Evolutionary conservation across 2,888 invertebrate genomes (phyloP), one percentile per base, ranked within the genome.

Genomic region (Eilema depressum): DNA sequence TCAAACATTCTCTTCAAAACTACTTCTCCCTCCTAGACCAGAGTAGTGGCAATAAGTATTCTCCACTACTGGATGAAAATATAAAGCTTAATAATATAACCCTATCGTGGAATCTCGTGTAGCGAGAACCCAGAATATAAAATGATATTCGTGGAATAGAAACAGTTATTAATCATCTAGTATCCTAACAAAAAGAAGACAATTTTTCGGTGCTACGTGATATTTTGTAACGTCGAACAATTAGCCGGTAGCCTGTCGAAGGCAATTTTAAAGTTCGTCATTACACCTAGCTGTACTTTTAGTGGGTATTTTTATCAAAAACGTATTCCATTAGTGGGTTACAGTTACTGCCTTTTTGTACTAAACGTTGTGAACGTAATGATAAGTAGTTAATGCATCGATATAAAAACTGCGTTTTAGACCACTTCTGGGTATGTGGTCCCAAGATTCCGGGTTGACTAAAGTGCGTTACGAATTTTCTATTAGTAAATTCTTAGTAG

Each of bases 221-320:
- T 41, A 37, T 37, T 37, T 63, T 41, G 20, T n/a, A 30, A 30
- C n/a, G 25, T 62, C 26, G 30, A 47, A 62, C 61, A 14, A 23
- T 63, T n/a, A n/a, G n/a, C 20, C 14, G 37, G 28, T 11, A 68
- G 23, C 26, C 56, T 37, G 57, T 41, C n/a, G 41, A 37, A 63
- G 41, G 28, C 59, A 63, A 64, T 66, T 63, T 69, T 61, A 61
- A 76, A 67, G 64, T 71, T 75, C 70, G 68, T 70, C 68, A 65
- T 80, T 71, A 66, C 30, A 33, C 33, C 30, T 71, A 75, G 71
- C 71, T 70, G 73, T 68, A 33, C 63, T 68, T 67, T 56, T 60
- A 69, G 66, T 71, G 75, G 66, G 63, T 57, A 65, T 66, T 74
- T 72, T 75, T 71, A 71, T 74, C 68, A 70, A 73, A 75, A 79